Evolutionary conservation across 2,113 vertebrate species (phyloP), one percentile per base, ranked within the genome.

Genomic region (Cynopterus brachyotis): DNA sequence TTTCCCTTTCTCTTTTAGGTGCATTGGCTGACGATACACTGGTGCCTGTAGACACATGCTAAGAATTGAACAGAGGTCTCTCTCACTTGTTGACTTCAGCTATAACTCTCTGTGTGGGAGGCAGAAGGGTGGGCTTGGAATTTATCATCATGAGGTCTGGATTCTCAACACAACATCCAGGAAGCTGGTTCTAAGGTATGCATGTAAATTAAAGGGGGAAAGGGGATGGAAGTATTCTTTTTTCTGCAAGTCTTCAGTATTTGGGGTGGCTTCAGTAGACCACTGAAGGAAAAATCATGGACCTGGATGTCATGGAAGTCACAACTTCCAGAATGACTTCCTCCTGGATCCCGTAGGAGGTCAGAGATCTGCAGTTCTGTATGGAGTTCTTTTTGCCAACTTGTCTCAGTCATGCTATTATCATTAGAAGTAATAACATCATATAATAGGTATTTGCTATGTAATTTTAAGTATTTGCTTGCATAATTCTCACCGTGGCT

Each of bases 341-440:
- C 24, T 57, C 16, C 32, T 6, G 47, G n/a, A 26, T 2, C 40
- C 45, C 0, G 0, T 15, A 50, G n/a, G 59, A 28, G 13, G 37
- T 30, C 30, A 17, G 72, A 15, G 22, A 55, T 8, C 50, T 80
- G 35, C 20, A 67, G 16, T 42, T 30, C 60, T 67, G 16, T 37
- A 32, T 17, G 37, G 79, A 30, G n/a, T n/a, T 32, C 19, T 40
- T 95, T 70, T 55, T 32, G 69, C 37, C 30, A 55, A 15, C 26
- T 69, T 53, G 26, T 40, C 59, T 67, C 35, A 22, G 24, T 57
- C 32, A 24, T 37, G 16, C 2, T n/a, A 50, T 76, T 45, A 50
- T 66, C 32, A 37, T 70, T 37, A 73, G 8, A 64, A 73, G 12
- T 67, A 64, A 64, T 40, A 62, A 42, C 55, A 64, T 45, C 55